Base-by-base conservation (phyloP, 2,113 vertebrate species). In the Nicator chloris region DNA sequence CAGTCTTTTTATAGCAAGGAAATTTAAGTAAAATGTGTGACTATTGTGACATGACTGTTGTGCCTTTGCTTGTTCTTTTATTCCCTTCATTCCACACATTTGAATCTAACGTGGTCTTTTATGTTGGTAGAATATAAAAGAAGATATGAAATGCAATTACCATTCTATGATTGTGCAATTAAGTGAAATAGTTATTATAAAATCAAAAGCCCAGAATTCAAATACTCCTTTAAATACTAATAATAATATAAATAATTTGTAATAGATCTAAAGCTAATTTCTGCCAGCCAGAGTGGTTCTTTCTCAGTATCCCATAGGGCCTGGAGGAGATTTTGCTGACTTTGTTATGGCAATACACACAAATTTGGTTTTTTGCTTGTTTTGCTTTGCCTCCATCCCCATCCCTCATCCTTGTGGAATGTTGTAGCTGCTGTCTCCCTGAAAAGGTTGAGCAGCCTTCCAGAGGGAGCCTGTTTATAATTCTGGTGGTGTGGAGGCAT, bases 131-230 rank as follows among this genome's bases (percentile, higher is more conserved):
- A 92, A 77, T 65, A 81, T 70, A 86, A 83, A 93, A 75, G 50
- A 56, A 77, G 79, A 78, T 39, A 81, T 51, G 47, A 84, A 73
- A 84, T 57, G 42, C 56, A 89, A 89, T 95, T 86, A 78, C 42
- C 35, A 64, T 65, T 78, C 69, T 42, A 45, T 84, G 69, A 89
- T 81, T 75, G 87, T 65, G 56, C 49, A 89, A 84, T 73, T 94
- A 94, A 94, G 31, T 45, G 69, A 94, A 95, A 78, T 61, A 70
- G 78, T 84, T 86, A 84, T 47, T 89, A 57, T 54, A 20, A 89
- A 91, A 92, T 79, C 39, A 72, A 40, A 92, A 73, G 26, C 71
- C 51, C 22, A 77, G 42, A 73, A 94, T 78, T 50, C 60, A 91
- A 86, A 88, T 66, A 27, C 26, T 31, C n/a, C 30, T 73, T 87